These are phyloP conservation scores for Babyrousa celebensis DNA, from an alignment of 2,797 vertebrate species.

Conservation along the genomic window DNA sequence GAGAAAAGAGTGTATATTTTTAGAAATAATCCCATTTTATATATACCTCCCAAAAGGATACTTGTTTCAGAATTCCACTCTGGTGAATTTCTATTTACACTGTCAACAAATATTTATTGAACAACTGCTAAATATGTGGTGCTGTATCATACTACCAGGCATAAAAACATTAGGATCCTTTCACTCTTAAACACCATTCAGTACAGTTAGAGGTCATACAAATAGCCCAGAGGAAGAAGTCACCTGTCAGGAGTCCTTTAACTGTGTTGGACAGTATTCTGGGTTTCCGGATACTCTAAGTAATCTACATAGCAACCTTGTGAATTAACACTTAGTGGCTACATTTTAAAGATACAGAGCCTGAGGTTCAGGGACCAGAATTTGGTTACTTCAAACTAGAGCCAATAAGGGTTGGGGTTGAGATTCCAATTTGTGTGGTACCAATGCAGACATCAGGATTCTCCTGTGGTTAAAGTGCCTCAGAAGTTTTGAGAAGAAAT, in stretches of 20 bases:
- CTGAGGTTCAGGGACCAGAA: neutral
- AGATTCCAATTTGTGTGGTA: neutral
- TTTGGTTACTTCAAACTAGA: neutral
- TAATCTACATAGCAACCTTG: neutral
- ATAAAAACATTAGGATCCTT: neutral
- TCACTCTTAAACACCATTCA: neutral
- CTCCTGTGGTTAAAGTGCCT: neutral
- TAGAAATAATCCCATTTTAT: neutral
- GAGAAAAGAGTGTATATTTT: neutral
- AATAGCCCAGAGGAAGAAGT: neutral
- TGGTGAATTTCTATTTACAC: neutral
- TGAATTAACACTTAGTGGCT: neutral
- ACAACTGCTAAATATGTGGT: neutral
- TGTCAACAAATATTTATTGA: slow-evolving; percentile 14
- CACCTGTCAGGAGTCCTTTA: neutral
- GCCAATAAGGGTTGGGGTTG: neutral
- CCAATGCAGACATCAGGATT: neutral
- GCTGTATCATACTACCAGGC: neutral
- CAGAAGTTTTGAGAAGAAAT: neutral
- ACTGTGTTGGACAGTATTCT: neutral
- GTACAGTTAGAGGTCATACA: neutral
- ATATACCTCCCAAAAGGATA: neutral
- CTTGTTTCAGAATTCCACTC: slow-evolving; percentile 40
- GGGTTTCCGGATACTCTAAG: neutral
- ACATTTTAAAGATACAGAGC: neutral